A percentile compares a stretch with the other conserved stretches of the same genome.
Evolutionary conservation across 2,888 invertebrate species (phyloP).

Genomic region (Apodemia duryi): DNA sequence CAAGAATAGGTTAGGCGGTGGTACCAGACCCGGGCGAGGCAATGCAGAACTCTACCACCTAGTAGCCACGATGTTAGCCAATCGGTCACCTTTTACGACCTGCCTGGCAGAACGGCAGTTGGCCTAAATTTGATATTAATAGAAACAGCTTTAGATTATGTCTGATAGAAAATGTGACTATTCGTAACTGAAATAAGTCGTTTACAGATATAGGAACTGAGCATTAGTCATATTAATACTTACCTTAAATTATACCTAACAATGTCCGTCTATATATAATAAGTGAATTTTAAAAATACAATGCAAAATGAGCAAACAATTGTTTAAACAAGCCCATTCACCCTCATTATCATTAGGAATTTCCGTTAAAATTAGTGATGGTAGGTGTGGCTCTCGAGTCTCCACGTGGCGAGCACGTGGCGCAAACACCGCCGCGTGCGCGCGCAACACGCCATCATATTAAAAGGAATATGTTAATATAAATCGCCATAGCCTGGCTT

Average conservation of each 20-base stretch:
- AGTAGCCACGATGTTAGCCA: too few relatives aligned
- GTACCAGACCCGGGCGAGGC: too few relatives aligned
- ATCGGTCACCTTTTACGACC: too few relatives aligned
- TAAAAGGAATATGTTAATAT: slow-evolving; percentile 63
- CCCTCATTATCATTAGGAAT: slow-evolving; percentile 38
- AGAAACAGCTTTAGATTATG: too few relatives aligned
- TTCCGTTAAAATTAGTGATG: slow-evolving; percentile 44
- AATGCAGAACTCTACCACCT: too few relatives aligned
- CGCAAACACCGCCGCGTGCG: slow-evolving; percentile 58
- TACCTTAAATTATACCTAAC: background rate
- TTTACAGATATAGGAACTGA: too few relatives aligned
- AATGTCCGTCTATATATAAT: background rate
- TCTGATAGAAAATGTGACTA: too few relatives aligned
- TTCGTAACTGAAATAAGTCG: too few relatives aligned
- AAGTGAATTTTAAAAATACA: slow-evolving; percentile 24
- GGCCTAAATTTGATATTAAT: too few relatives aligned
- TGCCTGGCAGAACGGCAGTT: too few relatives aligned
- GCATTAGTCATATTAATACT: too few relatives aligned
- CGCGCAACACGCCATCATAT: slow-evolving; percentile 54
- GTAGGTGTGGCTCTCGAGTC: slow-evolving; percentile 48
- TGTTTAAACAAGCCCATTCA: slow-evolving; percentile 33
- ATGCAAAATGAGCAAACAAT: slow-evolving; percentile 55
- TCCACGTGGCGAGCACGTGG: slow-evolving; percentile 50
- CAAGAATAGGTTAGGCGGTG: too few relatives aligned
- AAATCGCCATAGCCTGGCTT: slow-evolving; percentile 25